Evolutionary conservation across 2,888 invertebrate genomes (phyloP).

Genomic region (Leptopilina myrica): DNA sequence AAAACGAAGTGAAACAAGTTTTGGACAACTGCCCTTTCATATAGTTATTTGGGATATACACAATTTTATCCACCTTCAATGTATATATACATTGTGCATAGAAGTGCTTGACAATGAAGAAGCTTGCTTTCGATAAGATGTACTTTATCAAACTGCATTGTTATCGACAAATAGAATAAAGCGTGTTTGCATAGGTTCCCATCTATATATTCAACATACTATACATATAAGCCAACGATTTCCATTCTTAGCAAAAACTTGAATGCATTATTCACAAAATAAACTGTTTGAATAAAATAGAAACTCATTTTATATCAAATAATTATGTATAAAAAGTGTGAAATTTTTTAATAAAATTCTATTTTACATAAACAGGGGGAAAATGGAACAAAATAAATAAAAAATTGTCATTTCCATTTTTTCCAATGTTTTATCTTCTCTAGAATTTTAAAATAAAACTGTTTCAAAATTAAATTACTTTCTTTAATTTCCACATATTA

Average conservation of each 20-base stretch:
- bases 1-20: constrained; percentile 11
- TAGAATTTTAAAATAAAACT: too few species aligned
- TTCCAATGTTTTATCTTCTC: too few species aligned
- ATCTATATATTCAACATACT: not conserved
- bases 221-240: not conserved
- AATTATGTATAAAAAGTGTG: too few species aligned
- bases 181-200: not conserved
- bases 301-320: too few species aligned
- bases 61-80: constrained; percentile 27
- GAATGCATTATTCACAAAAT: too few species aligned
- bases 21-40: constrained; percentile 11
- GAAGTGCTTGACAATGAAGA: constrained; percentile 21
- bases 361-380: too few species aligned
- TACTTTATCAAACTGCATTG: constrained; percentile 16
- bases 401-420: too few species aligned
- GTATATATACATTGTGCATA: not conserved
- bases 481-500: too few species aligned
- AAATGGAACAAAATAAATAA: too few species aligned
- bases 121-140: constrained; percentile 29
- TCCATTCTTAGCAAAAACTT: not conserved
- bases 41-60: constrained; percentile 1
- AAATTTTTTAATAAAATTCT: too few species aligned
- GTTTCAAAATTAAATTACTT: too few species aligned
- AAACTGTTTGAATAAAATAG: too few species aligned
- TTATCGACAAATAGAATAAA: constrained; percentile 31